Evolutionary conservation across 2,888 invertebrate genomes (phyloP), one percentile per base, ranked within the genome.

Genomic region (Sacculina carcini): DNA sequence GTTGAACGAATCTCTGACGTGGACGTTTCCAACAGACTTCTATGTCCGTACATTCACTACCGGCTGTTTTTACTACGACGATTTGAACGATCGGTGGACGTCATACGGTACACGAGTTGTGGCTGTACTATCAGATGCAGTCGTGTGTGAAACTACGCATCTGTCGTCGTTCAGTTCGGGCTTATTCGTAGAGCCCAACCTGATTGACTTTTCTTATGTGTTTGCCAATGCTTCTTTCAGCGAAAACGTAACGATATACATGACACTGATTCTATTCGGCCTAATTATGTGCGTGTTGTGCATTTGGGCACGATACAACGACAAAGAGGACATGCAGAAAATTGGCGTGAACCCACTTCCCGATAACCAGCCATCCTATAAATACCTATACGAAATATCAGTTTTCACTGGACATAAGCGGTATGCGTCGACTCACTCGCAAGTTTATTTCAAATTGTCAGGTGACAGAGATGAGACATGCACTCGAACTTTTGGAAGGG

Each of bases 171-270:
- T 69, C 56, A 65, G 65, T 5, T 63, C 64, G 6, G 68, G 68
- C 21, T 66, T 67, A 59, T 63, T 65, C n/a, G 64, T 68, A 1
- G 61, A 63, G 16, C 69, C 69, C 2, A 69, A 69, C 58, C 61
- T 64, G 14, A 65, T 70, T 12, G 66, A 70, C 60, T 70, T 67
- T 60, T 61, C 62, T 55, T 68, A 64, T 56, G 66, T 70, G 7
- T 67, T 69, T 53, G 61, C 63, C 29, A 64, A 70, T 58, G 57
- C 60, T 19, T 64, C 63, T 52, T 68, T 70, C 59, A 56, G 58
- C 34, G 63, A 64, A 55, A 70, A 70, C 57, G 62, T 66, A 3
- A 66, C 67, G 3, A 62, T 70, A 34, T 70, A 69, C 60, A 56
- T 64, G 32, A 66, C 67, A 1, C 59, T 66, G 52, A 67, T 69